phyloP scores from a whole-genome alignment of 1,140 invertebrate genomes.

The Lordiphosa mommai region DNA sequence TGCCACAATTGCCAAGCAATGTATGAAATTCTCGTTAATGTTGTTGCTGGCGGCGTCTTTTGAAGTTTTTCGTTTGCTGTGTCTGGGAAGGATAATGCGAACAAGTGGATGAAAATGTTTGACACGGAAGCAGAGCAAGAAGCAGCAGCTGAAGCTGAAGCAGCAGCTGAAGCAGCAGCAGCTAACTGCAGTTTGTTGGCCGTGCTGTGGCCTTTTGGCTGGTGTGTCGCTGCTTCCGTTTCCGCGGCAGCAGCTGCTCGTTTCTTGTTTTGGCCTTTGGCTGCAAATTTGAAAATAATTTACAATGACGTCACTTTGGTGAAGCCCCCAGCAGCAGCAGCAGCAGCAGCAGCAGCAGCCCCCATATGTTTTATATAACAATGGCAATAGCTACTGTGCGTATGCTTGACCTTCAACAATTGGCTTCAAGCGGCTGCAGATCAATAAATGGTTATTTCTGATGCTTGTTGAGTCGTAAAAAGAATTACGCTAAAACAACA shows the following conservation, averaged over 20 bases:
- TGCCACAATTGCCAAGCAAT: slow-evolving; percentile 22
- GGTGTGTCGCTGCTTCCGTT: slow-evolving; percentile 60
- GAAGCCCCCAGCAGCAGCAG: not conserved
- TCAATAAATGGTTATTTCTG: slow-evolving; percentile 57
- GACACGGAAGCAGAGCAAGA: slow-evolving; percentile 50
- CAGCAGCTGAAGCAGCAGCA: slow-evolving; percentile 6
- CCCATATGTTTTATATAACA: slow-evolving; percentile 57
- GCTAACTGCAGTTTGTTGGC: slow-evolving; percentile 47
- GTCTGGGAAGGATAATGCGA: slow-evolving; percentile 57
- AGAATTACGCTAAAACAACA: slow-evolving; percentile 56
- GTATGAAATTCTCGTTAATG: slow-evolving; percentile 13
- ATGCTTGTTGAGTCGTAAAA: slow-evolving; percentile 75
- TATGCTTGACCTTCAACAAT: slow-evolving; percentile 72
- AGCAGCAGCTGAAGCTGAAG: slow-evolving; percentile 8
- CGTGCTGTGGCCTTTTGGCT: slow-evolving; percentile 56
- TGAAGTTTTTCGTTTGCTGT: slow-evolving; percentile 54
- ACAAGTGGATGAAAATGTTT: slow-evolving; percentile 77
- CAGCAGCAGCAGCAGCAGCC: not conserved
- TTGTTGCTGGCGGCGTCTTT: slow-evolving; percentile 46
- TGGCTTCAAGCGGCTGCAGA: slow-evolving; percentile 57
- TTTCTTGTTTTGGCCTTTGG: slow-evolving; percentile 46
- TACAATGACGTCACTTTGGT: slow-evolving; percentile 58
- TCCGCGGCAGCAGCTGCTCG: slow-evolving; percentile 42
- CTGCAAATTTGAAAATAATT: slow-evolving; percentile 74
- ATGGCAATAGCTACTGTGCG: slow-evolving; percentile 53